These are phyloP conservation scores for Thaumatotibia leucotreta DNA, from an alignment of 1,140 invertebrate species.

Conservation along the genomic window DNA sequence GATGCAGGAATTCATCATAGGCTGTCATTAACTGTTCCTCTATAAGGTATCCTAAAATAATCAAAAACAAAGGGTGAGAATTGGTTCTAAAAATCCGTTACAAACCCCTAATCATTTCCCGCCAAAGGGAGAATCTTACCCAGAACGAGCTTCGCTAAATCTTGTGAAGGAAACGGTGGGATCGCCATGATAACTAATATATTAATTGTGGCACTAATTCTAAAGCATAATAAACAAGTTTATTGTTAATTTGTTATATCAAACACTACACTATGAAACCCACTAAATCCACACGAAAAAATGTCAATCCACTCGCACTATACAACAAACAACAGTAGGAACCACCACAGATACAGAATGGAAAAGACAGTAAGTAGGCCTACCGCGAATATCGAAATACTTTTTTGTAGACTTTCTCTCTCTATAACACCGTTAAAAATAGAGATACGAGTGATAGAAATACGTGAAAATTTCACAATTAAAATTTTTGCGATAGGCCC, in stretches of 20 bases:
- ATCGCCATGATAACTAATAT: slow-evolving; percentile 40
- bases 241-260: neutral
- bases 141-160: slow-evolving; percentile 65
- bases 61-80: slow-evolving; percentile 16
- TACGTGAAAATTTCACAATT: too few species aligned
- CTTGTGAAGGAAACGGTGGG: slow-evolving; percentile 62
- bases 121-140: slow-evolving; percentile 60
- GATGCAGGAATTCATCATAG: slow-evolving; percentile 68
- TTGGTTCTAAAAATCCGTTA: slow-evolving; percentile 18
- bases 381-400: too few species aligned
- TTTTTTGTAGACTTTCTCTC: too few species aligned
- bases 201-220: neutral
- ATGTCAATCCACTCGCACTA: slow-evolving; percentile 8
- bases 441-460: too few species aligned
- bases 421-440: too few species aligned
- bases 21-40: slow-evolving; percentile 70
- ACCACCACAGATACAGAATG: too few species aligned
- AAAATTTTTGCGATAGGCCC: too few species aligned
- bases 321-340: slow-evolving; percentile 10
- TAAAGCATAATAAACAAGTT: slow-evolving; percentile 2
- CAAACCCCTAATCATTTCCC: slow-evolving; percentile 33
- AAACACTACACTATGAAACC: too few species aligned
- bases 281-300: slow-evolving; percentile 7
- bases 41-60: slow-evolving; percentile 55
- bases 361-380: too few species aligned